These are phyloP conservation scores for Chrysolophus pictus DNA, from an alignment of 2,797 vertebrate species.

Conservation along the genomic window DNA sequence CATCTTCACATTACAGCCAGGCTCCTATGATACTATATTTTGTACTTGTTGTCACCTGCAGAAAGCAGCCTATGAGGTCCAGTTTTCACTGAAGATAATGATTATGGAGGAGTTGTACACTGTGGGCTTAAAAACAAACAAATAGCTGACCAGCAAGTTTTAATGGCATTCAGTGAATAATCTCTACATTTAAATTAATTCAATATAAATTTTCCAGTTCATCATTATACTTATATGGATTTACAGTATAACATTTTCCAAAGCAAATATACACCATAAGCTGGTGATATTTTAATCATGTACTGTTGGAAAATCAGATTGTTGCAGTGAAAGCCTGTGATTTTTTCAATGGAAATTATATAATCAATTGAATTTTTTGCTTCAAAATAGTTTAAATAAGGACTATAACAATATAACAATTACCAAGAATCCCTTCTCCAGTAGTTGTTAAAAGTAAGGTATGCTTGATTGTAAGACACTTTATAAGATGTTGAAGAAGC, in stretches of 20 bases:
- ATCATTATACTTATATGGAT: background rate
- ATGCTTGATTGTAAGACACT: no score
- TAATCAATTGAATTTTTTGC: background rate
- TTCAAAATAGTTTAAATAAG: slow-evolving; percentile 10
- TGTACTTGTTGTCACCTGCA: background rate
- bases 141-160: background rate
- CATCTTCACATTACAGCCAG: background rate
- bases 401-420: background rate
- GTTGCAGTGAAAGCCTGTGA: background rate
- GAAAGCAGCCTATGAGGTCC: background rate
- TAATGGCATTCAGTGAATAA: background rate
- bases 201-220: background rate
- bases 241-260: background rate
- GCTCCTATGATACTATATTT: background rate
- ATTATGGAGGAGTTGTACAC: background rate
- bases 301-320: background rate
- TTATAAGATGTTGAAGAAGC: no score
- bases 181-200: background rate
- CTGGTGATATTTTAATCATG: background rate
- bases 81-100: background rate
- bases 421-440: background rate
- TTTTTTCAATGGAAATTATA: background rate
- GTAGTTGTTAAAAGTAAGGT: background rate
- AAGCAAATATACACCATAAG: background rate
- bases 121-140: background rate